Evolutionary conservation across 2,888 invertebrate species (phyloP).

Genomic region (Sphaerophoria taeniata): DNA sequence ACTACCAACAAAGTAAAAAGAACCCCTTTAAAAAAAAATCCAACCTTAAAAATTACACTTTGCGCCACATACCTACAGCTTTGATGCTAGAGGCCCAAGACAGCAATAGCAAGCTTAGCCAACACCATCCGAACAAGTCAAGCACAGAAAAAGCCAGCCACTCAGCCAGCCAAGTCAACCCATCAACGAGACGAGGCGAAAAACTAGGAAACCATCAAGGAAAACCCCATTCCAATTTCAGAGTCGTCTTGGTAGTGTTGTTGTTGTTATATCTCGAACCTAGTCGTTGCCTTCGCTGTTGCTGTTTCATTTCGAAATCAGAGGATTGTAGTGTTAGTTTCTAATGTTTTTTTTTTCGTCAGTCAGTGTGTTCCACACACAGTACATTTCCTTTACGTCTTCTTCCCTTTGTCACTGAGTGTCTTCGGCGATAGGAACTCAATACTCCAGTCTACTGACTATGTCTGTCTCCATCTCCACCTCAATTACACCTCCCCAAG

Average conservation of each 20-base stretch:
- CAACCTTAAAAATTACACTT: constrained; percentile 65
- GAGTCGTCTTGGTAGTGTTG: constrained; percentile 22
- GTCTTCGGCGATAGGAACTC: constrained; percentile 48
- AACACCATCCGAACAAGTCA: constrained; percentile 43
- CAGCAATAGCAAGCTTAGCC: constrained; percentile 41
- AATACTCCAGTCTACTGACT: constrained; percentile 35
- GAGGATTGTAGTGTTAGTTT: constrained; percentile 70
- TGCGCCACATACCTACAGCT: constrained; percentile 5
- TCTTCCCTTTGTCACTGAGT: constrained; percentile 24
- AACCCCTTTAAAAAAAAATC: constrained; percentile 61
- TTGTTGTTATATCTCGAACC: constrained; percentile 3
- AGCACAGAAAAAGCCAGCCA: constrained; percentile 4
- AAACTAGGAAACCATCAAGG: constrained; percentile 74
- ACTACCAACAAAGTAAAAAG: constrained; percentile 34
- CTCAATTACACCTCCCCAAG: constrained; percentile 45
- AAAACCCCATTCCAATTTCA: constrained; percentile 74
- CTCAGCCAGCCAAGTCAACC: constrained; percentile 52
- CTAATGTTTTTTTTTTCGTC: constrained; percentile 48
- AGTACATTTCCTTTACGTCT: constrained; percentile 45
- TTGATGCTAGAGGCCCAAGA: constrained; percentile 35
- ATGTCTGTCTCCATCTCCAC: constrained; percentile 16
- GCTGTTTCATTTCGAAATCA: constrained; percentile 66
- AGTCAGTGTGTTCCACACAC: constrained; percentile 36
- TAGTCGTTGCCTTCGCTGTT: constrained; percentile 22
- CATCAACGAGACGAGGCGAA: constrained; percentile 52